Evolutionary conservation across 2,113 vertebrate genomes (phyloP), one percentile per base, ranked within the genome.

Genomic region (Poeciliopsis occidentalis): DNA sequence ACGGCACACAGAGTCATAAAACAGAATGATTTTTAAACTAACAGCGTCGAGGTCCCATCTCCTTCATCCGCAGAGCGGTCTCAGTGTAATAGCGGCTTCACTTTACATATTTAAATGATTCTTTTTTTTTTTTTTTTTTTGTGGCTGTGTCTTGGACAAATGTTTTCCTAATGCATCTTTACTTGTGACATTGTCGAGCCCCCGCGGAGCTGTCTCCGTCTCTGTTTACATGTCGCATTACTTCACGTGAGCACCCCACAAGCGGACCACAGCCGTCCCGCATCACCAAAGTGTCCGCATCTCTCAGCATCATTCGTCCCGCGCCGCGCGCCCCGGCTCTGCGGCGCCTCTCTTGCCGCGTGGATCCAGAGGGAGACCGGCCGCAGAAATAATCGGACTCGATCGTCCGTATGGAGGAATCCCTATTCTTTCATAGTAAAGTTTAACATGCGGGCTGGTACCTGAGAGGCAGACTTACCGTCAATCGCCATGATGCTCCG

Each of bases 401-500:
- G 3, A 4, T 29, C 0, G 27, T 44, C 12, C 22, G 10, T 0
- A 12, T 1, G 6, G 17, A 24, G 0, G 24, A 30, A 30, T 63
- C 44, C 47, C 57, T 37, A 4, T 24, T 74, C 61, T 75, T 41
- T 75, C 67, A 51, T 32, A 19, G 77, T 5, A 90, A 93, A 92
- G 90, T 94, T 92, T 88, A 32, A 65, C 37, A 54, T 54, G 77
- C 76, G 79, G 79, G 81, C 87, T 86, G 85, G 91, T 80, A 94
- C 91, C 89, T 93, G 92, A 92, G 89, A 92, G 83, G 67, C 29
- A 91, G 90, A 95, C 96, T 95, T 92, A 96, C 96, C 96, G 91
- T 97, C 95, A 88, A 96, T 95, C 96, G 96, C 96, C 96, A 96
- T 97, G 95, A 95, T 96, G 93, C 91, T 94, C 93, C 85, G 92